These are phyloP conservation scores for Aphis gossypii DNA, from an alignment of 1,140 invertebrate genomes.

Conservation along the genomic window DNA sequence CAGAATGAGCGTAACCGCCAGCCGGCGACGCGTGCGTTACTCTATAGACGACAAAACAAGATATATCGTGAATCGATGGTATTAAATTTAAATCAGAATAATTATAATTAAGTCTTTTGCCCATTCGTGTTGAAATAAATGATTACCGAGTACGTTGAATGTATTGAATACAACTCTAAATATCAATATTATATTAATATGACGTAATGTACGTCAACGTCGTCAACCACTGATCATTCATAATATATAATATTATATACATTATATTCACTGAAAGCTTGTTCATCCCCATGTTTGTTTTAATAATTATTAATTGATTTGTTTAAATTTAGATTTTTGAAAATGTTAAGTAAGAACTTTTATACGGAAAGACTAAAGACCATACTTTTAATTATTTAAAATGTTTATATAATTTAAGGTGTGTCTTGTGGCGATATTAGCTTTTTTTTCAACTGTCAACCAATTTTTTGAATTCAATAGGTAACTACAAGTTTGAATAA, in stretches of 20 bases:
- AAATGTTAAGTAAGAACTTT: background rate
- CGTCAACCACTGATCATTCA: no score
- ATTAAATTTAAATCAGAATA: background rate
- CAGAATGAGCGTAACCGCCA: slow-evolving; percentile 74
- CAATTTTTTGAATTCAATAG: no score
- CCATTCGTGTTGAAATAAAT: background rate
- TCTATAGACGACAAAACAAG: slow-evolving; percentile 60
- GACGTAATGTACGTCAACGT: background rate
- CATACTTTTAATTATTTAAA: background rate
- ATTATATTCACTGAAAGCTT: background rate
- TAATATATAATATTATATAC: background rate
- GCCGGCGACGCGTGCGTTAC: slow-evolving; percentile 84
- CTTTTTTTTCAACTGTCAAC: no score
- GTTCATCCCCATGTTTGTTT: background rate
- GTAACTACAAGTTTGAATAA: background rate
- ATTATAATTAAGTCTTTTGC: background rate
- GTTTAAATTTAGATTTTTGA: background rate
- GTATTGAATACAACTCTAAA: background rate
- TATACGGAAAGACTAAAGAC: background rate
- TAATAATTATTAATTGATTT: background rate
- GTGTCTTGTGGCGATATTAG: no score
- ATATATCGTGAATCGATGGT: background rate
- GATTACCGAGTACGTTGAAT: background rate
- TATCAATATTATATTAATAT: background rate
- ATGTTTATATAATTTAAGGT: no score